A percentile compares a stretch with the other conserved stretches of the same genome.
Evolutionary conservation across 2,113 vertebrate genomes (phyloP).

Genomic region (Papio anubis): DNA sequence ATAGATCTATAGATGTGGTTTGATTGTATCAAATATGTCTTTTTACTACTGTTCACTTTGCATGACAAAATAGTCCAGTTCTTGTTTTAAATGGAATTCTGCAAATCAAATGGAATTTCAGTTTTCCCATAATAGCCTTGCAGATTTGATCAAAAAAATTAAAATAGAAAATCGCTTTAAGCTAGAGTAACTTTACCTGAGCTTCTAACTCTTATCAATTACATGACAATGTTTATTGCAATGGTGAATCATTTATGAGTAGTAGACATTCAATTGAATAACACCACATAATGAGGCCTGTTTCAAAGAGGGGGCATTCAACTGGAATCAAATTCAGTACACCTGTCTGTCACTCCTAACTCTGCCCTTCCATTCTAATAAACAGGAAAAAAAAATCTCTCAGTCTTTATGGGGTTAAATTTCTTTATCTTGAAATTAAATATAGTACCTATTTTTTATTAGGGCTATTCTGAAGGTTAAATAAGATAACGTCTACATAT

Average conservation of each 20-base stretch:
- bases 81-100: background rate
- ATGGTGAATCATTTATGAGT: background rate
- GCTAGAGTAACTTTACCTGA: background rate
- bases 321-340: background rate
- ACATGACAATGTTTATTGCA: background rate
- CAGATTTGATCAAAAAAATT: constrained; percentile 30
- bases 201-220: background rate
- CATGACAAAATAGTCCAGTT: background rate
- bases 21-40: background rate
- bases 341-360: background rate
- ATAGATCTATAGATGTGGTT: background rate
- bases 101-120: background rate
- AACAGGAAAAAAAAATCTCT: background rate
- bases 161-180: background rate
- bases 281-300: background rate
- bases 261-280: background rate
- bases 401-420: background rate
- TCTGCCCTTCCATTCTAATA: background rate
- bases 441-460: background rate
- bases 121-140: background rate
- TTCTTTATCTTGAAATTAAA: background rate
- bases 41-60: background rate
- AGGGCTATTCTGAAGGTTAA: background rate
- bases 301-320: background rate
- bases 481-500: background rate